Base-by-base conservation (phyloP, 1,140 invertebrate species). In the Dendrolimus kikuchii region DNA sequence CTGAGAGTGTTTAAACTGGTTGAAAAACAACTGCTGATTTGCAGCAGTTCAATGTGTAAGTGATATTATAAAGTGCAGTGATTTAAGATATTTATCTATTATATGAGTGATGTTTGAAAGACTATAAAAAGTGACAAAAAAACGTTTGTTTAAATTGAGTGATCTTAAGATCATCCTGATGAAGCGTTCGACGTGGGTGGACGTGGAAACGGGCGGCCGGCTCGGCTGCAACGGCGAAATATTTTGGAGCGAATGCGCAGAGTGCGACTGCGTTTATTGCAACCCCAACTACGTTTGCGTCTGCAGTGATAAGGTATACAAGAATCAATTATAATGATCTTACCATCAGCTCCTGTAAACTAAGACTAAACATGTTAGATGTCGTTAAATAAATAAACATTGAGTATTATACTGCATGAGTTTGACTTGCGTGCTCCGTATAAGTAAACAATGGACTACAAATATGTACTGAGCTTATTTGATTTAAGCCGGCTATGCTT, bases 251-350 rank as follows among this genome's bases (percentile, higher is more conserved):
- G 84, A 88, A 69, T 88, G 86, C 66, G 66, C 74, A 49, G 85
- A 88, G 65, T 88, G 87, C 61, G 86, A 88, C 67, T 88, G 87
- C 71, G 64, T 79, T 52, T 85, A 88, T 64, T 88, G 87, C 78
- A 88, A 88, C 67, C 87, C 87, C 43, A 86, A 87, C 73, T 88
- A 88, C 80, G 82, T 88, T 67, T 88, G 87, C 71, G 87, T 88
- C 55, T 88, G 87, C 73, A 88, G 81, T 67, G 87, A 88, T 57
- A 88, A 88, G 87, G 87, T 88, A 83, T 57, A 59, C 57, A 57
- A 23, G 23, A 23, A 23, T 59, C 60, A 23, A 44, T 46, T 38
- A 50, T 38, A 46, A 7, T 45, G 40, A 40, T 40, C 7, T 5
- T 45, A 36, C 40, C 38, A 45, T 6, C 7, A 6, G 36, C 38